Evolutionary conservation across 2,888 invertebrate species (phyloP).

Genomic region (Aphidius colemani): DNA sequence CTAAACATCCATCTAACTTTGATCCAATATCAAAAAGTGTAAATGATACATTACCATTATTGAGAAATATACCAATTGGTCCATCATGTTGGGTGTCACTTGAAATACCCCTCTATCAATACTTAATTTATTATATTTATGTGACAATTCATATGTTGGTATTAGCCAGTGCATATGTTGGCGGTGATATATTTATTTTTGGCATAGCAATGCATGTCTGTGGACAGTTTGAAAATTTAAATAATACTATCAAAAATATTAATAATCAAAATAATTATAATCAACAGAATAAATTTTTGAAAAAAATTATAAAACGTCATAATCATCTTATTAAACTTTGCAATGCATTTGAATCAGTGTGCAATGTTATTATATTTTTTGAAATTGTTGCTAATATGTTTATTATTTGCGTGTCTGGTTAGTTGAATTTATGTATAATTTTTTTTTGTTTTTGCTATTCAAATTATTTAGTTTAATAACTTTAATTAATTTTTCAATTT

Average conservation of each 20-base stretch:
- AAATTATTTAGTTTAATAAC: too few species aligned
- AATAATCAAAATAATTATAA: not conserved
- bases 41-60: not conserved
- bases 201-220: constrained; percentile 29
- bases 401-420: constrained; percentile 30
- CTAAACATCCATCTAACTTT: not conserved
- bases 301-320: constrained; percentile 25
- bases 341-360: constrained; percentile 29
- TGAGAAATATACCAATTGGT: constrained; percentile 2
- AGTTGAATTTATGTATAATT: not conserved
- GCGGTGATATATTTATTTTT: constrained; percentile 28
- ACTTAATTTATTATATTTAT: constrained; percentile 1
- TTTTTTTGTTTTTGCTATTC: too few species aligned
- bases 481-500: not conserved
- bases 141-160: constrained; percentile 4
- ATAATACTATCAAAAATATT: constrained; percentile 18
- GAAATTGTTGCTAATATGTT: constrained; percentile 29
- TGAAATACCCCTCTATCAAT: not conserved
- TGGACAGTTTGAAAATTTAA: constrained; percentile 29
- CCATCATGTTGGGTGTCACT: constrained; percentile 16
- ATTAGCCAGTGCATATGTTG: constrained; percentile 18
- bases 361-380: constrained; percentile 31
- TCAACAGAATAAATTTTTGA: constrained; percentile 9
- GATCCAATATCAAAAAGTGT: not conserved
- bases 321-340: constrained; percentile 28